Evolutionary conservation across 2,113 vertebrate genomes (phyloP).

Genomic region (Microcebus ravelobensis): DNA sequence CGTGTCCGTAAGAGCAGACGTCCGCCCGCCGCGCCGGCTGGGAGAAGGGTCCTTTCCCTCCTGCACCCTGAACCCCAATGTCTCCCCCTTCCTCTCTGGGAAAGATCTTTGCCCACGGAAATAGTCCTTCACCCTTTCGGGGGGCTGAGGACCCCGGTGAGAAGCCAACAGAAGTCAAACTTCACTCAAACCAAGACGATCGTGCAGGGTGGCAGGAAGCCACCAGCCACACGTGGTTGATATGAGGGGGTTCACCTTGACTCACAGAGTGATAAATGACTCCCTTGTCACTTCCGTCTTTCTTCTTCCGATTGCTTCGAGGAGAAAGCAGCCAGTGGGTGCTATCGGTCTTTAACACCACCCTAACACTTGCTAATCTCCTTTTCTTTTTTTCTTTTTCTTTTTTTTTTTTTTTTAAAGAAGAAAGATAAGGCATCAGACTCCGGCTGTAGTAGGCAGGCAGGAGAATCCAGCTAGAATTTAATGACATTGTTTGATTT

Average conservation of each 20-base stretch:
- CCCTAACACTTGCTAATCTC: neutral
- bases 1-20: rapidly evolving
- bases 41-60: too few relatives aligned
- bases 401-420: neutral
- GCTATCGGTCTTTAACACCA: neutral
- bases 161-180: neutral
- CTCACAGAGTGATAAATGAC: neutral
- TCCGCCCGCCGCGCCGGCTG: rapidly evolving
- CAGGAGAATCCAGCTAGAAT: slow-evolving; percentile 46
- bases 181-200: neutral
- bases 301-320: slow-evolving; percentile 5
- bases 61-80: rapidly evolving
- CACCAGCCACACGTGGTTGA: neutral
- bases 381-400: neutral
- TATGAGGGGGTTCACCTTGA: slow-evolving; percentile 10
- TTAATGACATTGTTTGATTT: slow-evolving; percentile 74
- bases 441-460: neutral
- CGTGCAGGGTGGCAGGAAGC: neutral
- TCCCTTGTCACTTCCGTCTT: neutral
- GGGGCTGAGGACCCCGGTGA: neutral
- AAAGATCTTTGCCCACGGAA: neutral
- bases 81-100: neutral
- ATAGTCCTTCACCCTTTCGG: neutral
- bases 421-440: slow-evolving; percentile 30
- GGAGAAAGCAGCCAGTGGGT: slow-evolving; percentile 3